Percentiles rank a stretch among this genome's conserved stretches.
phyloP scores from a whole-genome alignment of 1,140 invertebrate genomes.

The Drosophila bipectinata region DNA sequence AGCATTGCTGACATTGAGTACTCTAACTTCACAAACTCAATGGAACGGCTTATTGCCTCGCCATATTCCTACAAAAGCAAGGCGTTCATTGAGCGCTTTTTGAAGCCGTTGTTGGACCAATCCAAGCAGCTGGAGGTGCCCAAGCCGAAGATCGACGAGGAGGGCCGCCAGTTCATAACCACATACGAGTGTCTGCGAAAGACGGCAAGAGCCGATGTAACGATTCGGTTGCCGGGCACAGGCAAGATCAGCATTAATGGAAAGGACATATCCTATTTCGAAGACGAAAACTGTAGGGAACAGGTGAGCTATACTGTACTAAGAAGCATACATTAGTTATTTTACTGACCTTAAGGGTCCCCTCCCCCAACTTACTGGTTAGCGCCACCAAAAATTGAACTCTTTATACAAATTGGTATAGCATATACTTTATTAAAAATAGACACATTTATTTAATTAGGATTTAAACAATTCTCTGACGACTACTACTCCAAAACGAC shows the following conservation, averaged over 20 bases:
- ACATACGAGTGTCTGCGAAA: conserved; percentile 90
- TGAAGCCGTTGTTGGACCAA: conserved; percentile 86
- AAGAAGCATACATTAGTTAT: too few species aligned
- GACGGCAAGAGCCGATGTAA: conserved; percentile 88
- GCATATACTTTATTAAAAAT: conserved; percentile 56
- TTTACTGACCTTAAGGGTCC: too few species aligned
- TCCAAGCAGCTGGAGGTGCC: conserved; percentile 85
- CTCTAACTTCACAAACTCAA: conserved; percentile 88
- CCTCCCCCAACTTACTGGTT: too few species aligned
- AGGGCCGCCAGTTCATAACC: conserved; percentile 88
- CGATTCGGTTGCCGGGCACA: conserved; percentile 89
- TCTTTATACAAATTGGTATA: conserved; percentile 17
- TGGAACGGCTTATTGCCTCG: conserved; percentile 89
- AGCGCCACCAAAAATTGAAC: neutral
- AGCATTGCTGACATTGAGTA: conserved; percentile 89
- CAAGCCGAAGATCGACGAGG: conserved; percentile 88
- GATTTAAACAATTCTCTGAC: conserved; percentile 66
- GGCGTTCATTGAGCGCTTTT: conserved; percentile 90
- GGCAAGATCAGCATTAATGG: conserved; percentile 94
- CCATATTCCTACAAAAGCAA: conserved; percentile 88
- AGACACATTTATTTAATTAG: conserved; percentile 61
- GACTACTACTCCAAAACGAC: conserved; percentile 78
- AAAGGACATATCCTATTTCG: conserved; percentile 90
- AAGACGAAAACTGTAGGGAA: conserved; percentile 88
- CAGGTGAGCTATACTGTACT: conserved; percentile 86